Evolutionary conservation across 2,888 invertebrate species (phyloP), one percentile per base, ranked within the genome.

Genomic region (Watsonalla binaria): DNA sequence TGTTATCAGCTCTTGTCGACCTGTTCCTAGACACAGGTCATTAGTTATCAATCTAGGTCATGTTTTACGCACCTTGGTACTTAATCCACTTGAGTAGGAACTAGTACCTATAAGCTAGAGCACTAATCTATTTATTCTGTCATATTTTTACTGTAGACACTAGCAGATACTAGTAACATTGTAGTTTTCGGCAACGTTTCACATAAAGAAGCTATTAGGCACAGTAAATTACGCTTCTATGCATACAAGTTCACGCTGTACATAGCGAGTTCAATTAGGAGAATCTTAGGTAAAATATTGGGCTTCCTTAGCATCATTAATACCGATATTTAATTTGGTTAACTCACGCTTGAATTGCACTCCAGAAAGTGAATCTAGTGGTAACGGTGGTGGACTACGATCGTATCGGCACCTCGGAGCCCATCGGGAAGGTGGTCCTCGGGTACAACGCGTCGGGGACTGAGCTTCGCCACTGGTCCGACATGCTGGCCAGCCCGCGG

Each of bases 371-470:
- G 83, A 97, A 98, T 91, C 94, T 99, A 93, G 96, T 97, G 90
- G 96, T 99, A 80, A 99, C 99, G 61, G 99, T 99, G 83, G 99
- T 99, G 90, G 99, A 99, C 92, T 99, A 99, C 92, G 99, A 99
- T 92, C 97, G 99, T 87, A 99, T 99, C 91, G 99, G 99, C 65
- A 99, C 99, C 56, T 99, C 99, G 76, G 99, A 99, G 91, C 99
- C 99, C 51, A 99, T 99, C 83, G 99, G 99, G 66, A 97, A 98
- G 91, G 97, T 98, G 68, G 94, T 99, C 65, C 93, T 99, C 73
- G 99, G 99, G 54, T 98, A 98, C 92, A 98, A 97, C 91, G 98
- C 98, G 74, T 96, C 96, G 61, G 99, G 99, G 66, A 99, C 99
- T 42, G 99, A 99, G 90, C 92, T 99, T 63, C 96, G 99, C 74